These are phyloP conservation scores for Podabrus alpinus DNA, from an alignment of 2,888 invertebrate genomes.

Conservation along the genomic window DNA sequence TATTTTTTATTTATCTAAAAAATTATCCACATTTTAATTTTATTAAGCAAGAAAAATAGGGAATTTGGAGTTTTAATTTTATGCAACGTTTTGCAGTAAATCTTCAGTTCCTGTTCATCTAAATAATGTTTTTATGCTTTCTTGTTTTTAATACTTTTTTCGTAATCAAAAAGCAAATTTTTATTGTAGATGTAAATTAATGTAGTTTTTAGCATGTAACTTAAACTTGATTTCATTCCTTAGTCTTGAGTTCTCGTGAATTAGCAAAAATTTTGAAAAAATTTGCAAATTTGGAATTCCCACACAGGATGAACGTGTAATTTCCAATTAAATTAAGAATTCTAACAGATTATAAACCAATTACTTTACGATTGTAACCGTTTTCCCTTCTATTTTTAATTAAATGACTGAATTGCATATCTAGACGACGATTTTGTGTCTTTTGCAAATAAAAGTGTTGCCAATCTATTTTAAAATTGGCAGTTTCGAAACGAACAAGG, in stretches of 20 bases:
- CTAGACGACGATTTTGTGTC: constrained; percentile 4
- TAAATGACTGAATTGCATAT: constrained; percentile 1
- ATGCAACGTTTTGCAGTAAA: too few species aligned
- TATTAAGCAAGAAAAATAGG: too few species aligned
- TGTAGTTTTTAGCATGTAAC: too few species aligned
- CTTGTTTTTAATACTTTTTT: too few species aligned
- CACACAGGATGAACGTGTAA: neutral
- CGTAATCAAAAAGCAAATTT: too few species aligned
- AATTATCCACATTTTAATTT: too few species aligned
- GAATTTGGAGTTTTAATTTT: too few species aligned
- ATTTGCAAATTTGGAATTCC: neutral
- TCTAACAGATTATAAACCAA: neutral
- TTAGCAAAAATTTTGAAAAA: neutral
- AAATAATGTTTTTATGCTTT: too few species aligned
- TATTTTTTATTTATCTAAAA: too few species aligned
- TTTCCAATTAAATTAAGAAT: neutral
- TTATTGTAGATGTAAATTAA: too few species aligned
- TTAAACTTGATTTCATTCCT: too few species aligned
- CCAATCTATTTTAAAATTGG: constrained; percentile 15
- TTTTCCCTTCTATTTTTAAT: constrained; percentile 20
- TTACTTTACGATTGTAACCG: constrained; percentile 8
- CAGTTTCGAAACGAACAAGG: constrained; percentile 6
- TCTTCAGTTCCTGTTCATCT: too few species aligned
- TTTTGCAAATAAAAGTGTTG: constrained; percentile 7
- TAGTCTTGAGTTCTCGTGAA: neutral